Base-by-base conservation (phyloP, 2,888 invertebrate genomes). In the Dione juno region DNA sequence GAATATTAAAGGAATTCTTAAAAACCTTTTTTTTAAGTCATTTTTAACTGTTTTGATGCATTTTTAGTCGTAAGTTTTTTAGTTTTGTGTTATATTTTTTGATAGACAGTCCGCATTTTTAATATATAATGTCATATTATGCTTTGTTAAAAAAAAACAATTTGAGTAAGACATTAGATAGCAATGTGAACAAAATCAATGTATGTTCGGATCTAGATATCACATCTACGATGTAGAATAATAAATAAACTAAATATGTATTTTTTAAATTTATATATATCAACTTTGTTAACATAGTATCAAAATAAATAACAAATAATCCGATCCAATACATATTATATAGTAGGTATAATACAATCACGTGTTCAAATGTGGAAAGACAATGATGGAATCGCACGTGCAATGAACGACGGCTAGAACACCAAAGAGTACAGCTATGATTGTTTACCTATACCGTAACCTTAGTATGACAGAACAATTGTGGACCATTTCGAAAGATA, bases 361-460 rank as follows among this genome's bases (percentile, higher is more conserved):
- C 70, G 70, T 70, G 71, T 70, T 69, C 67, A 63, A 63, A 66
- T 58, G 59, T 66, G 48, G 21, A 65, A 54, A 40, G 48, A 54
- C 13, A 75, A 78, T 77, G 81, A 73, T 70, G 72, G 73, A 75
- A 73, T 79, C 76, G 77, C 81, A 81, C 77, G 77, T 78, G 81
- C 76, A 76, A 76, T 77, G 81, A 78, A 80, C 82, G 85, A 89
- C 92, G 90, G 92, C 92, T 93, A 93, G 92, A 90, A 87, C 92
- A 92, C 92, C 92, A 93, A 93, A 93, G 92, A 92, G 84, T 82
- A 80, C 77, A 68, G 73, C 73, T 77, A 80, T 76, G 77, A 81
- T 79, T 80, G 81, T 81, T 79, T 79, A 75, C 73, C 75, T 78
- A 79, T 79, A 81, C 79, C 79, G 78, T 80, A 81, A 77, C 78